phyloP scores from a whole-genome alignment of 35 echinoderm and acorn worm species.

The Patiria miniata region DNA sequence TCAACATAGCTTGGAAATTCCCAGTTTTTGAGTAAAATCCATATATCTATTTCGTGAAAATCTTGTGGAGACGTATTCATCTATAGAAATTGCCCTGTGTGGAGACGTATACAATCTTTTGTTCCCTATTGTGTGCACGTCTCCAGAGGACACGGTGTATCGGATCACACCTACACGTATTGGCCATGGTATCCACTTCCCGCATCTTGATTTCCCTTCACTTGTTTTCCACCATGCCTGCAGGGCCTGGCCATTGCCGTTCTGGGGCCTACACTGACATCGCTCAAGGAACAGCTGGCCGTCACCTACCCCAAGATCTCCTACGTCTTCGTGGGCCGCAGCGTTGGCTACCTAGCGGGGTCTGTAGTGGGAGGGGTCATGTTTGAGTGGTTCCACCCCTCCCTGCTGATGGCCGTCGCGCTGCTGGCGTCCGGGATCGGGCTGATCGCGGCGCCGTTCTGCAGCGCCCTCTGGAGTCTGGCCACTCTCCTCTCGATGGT shows the following conservation, averaged over 20 bases:
- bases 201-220: too few species aligned
- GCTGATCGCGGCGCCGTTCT: slow-evolving; percentile 15
- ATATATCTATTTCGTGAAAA: too few species aligned
- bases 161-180: too few species aligned
- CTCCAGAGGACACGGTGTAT: too few species aligned
- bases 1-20: too few species aligned
- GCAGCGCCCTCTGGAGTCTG: neutral
- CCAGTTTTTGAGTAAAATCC: too few species aligned
- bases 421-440: slow-evolving; percentile 40
- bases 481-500: slow-evolving; percentile 13
- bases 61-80: too few species aligned
- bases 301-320: slow-evolving; percentile 34
- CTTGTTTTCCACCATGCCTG: neutral
- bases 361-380: slow-evolving; percentile 40
- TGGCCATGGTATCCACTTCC: too few species aligned
- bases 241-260: slow-evolving; percentile 46
- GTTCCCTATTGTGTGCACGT: too few species aligned
- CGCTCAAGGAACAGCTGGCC: slow-evolving; percentile 1
- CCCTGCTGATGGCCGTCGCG: slow-evolving; percentile 21
- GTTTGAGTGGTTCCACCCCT: slow-evolving; percentile 44
- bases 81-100: too few species aligned
- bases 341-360: slow-evolving; percentile 32
- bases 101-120: too few species aligned
- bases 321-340: slow-evolving; percentile 48
- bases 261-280: slow-evolving; percentile 34